Conservation (phyloP, 2,888 invertebrate genomes). For the Omphaloscelis lunosa region DNA sequence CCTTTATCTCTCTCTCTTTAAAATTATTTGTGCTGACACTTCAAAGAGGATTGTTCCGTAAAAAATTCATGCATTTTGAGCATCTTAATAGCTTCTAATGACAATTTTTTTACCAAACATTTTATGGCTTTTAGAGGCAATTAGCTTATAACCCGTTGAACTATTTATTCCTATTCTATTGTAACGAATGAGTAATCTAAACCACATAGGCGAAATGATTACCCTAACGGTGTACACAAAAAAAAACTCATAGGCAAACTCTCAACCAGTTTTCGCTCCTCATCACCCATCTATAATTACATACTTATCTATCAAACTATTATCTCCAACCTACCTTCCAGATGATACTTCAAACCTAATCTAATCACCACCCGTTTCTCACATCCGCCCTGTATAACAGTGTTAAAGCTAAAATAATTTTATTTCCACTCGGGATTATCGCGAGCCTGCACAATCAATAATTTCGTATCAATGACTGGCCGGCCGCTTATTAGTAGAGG, state of each 20-base stretch:
- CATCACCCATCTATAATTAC: slow-evolving; percentile 15
- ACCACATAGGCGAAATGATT: slow-evolving; percentile 11
- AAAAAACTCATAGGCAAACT: background rate
- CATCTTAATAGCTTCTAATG: too few species aligned
- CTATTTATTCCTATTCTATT: background rate
- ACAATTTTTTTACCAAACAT: too few species aligned
- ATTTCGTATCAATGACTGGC: slow-evolving; percentile 88
- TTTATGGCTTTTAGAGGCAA: background rate
- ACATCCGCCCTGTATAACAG: slow-evolving; percentile 64
- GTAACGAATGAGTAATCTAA: background rate
- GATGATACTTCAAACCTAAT: slow-evolving; percentile 27
- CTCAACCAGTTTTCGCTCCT: slow-evolving; percentile 26
- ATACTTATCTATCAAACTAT: slow-evolving; percentile 8
- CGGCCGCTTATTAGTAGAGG: slow-evolving; percentile 85
- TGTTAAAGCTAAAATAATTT: slow-evolving; percentile 62
- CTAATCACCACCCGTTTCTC: slow-evolving; percentile 65
- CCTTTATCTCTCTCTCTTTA: background rate
- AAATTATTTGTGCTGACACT: background rate
- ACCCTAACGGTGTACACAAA: background rate
- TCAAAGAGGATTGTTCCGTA: background rate
- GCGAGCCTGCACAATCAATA: slow-evolving; percentile 81
- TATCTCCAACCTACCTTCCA: slow-evolving; percentile 7
- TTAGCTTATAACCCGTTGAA: too few species aligned
- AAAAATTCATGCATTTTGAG: too few species aligned
- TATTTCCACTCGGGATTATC: slow-evolving; percentile 58